A percentile compares a stretch with the other conserved stretches of the same genome.
These are phyloP conservation scores for Columbina picui DNA, from an alignment of 2,113 vertebrate species.

Conservation along the genomic window DNA sequence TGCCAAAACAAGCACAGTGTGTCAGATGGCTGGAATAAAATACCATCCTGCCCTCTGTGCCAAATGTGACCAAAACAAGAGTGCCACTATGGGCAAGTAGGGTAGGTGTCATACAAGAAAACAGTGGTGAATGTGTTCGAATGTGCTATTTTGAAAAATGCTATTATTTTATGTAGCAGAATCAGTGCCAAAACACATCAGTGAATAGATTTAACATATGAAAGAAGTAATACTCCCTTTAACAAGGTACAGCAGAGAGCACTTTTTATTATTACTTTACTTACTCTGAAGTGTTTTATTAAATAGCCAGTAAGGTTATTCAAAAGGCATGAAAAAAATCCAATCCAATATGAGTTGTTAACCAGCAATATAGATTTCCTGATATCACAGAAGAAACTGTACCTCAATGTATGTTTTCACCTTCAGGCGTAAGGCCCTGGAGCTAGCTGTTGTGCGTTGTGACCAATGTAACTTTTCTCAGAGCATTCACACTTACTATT, in stretches of 20 bases:
- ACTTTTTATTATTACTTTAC: neutral
- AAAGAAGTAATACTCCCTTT: neutral
- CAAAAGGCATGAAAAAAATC: constrained; percentile 4
- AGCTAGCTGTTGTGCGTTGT: neutral
- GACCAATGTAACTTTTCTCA: neutral
- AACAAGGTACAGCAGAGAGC: neutral
- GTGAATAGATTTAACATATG: neutral
- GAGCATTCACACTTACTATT: neutral
- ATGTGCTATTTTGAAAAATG: neutral
- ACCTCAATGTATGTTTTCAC: neutral
- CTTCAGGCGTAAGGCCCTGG: neutral
- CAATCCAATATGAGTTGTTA: neutral
- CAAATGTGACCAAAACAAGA: neutral
- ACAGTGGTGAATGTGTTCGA: neutral
- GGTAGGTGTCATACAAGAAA: neutral
- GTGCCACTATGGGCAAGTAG: neutral
- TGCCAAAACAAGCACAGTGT: neutral
- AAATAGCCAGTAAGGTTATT: neutral
- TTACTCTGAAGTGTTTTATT: constrained; percentile 17
- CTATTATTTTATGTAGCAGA: neutral
- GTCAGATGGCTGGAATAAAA: neutral
- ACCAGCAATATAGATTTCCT: neutral
- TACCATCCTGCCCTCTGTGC: neutral
- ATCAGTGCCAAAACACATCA: neutral
- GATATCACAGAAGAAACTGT: neutral